A percentile compares a stretch with the other conserved stretches of the same genome.
Evolutionary conservation across 1,140 invertebrate genomes (phyloP).

Genomic region (Steinernema feltiae): DNA sequence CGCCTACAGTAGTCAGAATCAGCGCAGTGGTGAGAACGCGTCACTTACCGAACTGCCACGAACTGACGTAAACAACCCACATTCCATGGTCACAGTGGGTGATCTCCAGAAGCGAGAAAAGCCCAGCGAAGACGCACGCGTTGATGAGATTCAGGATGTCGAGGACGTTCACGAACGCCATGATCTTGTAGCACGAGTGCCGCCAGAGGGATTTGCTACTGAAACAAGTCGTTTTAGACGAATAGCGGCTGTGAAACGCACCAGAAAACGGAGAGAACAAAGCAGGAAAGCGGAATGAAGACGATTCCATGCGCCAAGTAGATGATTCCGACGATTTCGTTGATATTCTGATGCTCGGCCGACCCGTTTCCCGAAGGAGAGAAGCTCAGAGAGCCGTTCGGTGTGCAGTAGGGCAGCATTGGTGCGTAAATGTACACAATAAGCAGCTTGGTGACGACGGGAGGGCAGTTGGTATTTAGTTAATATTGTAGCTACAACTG

Average conservation of each 20-base stretch:
- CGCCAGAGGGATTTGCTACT: background rate
- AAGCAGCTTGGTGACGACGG: too few relatives aligned
- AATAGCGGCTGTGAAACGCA: background rate
- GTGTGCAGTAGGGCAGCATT: background rate
- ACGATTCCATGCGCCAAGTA: background rate
- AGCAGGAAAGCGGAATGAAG: background rate
- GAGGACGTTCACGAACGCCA: background rate
- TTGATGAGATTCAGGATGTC: conserved; percentile 1
- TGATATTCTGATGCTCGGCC: background rate
- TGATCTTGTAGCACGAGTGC: background rate
- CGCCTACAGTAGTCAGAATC: background rate
- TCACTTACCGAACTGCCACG: background rate
- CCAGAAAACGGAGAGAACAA: background rate
- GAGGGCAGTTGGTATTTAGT: too few relatives aligned
- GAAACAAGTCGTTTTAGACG: background rate
- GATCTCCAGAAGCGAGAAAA: background rate
- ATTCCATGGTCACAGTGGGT: background rate
- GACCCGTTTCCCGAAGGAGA: background rate
- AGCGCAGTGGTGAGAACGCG: background rate
- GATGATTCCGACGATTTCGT: background rate
- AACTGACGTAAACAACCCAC: background rate
- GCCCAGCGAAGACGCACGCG: background rate
- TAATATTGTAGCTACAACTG: too few relatives aligned
- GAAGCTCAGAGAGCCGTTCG: background rate
- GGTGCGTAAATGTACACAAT: too few relatives aligned